Conservation (phyloP, 2,113 vertebrate species). For the Aythya baeri region DNA sequence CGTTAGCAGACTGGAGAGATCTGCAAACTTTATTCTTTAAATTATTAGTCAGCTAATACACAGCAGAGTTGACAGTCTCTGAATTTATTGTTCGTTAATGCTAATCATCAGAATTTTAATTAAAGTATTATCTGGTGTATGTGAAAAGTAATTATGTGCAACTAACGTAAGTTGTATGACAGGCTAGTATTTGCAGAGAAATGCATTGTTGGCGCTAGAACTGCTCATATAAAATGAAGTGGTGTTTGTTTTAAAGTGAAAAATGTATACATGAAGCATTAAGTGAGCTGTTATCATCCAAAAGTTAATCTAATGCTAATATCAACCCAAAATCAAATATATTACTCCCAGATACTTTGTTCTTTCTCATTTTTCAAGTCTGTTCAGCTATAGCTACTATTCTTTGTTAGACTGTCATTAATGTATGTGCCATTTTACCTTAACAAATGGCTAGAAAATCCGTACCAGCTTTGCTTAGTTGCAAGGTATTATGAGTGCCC, state of each 20-base stretch:
- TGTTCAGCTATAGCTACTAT: neutral
- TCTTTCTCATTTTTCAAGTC: neutral
- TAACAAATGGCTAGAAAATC: neutral
- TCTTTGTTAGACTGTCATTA: neutral
- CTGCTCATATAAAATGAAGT: conserved; percentile 43
- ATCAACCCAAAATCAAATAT: neutral
- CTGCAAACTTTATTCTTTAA: neutral
- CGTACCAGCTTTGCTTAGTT: neutral
- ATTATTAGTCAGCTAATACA: conserved; percentile 58
- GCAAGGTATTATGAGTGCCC: neutral
- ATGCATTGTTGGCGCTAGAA: conserved; percentile 52
- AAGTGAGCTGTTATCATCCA: conserved; percentile 31
- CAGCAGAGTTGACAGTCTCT: conserved; percentile 60
- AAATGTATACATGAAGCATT: conserved; percentile 56
- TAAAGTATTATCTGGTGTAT: conserved; percentile 79
- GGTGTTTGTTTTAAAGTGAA: conserved; percentile 69
- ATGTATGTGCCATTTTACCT: neutral
- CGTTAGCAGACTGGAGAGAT: neutral
- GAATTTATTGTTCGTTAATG: conserved; percentile 80
- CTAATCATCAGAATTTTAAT: conserved; percentile 80
- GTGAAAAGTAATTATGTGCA: conserved; percentile 78
- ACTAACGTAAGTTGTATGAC: conserved; percentile 68
- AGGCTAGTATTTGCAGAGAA: conserved; percentile 70
- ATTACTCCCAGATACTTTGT: neutral
- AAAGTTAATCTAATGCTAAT: neutral